Base-by-base conservation (phyloP, 2,888 invertebrate species). In the Junonia oenone region DNA sequence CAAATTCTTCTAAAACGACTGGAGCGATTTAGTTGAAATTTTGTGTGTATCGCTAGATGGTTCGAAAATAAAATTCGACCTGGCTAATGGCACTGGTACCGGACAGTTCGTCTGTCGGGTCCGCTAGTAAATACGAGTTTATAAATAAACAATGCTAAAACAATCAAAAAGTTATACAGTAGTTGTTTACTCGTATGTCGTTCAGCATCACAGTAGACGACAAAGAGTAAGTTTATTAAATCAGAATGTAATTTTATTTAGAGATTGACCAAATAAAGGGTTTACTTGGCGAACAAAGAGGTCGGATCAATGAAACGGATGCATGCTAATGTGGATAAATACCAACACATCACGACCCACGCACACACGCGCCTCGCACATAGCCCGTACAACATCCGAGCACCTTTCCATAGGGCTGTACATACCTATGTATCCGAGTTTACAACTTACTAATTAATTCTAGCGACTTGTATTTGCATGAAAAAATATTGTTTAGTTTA, bases 251-350 rank as follows among this genome's bases (percentile, higher is more conserved):
- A 53, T 31, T 22, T 26, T 45, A 29, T 40, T 45, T 62, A 61
- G 61, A 61, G 62, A 62, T 48, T 66, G 51, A 37, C 59, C 59
- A 67, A 69, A 67, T 67, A 75, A 78, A 76, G 72, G 78, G 68
- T 74, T 75, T 66, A 67, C 48, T 43, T 43, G 26, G 63, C 66
- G 73, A 77, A 83, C 81, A 81, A 83, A 82, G 79, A 79, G 78
- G 75, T 73, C 68, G 78, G 78, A 83, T 81, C 83, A 81, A 79
- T 84, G 80, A 75, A 77, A 77, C 80, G 80, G 81, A 83, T 83
- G 80, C 81, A 81, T 81, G 77, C 75, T 83, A 83, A 84, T 85
- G 81, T 80, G 82, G 79, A 82, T 83, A 83, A 83, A 84, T 81
- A 78, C 82, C 76, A 68, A 75, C 77, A 78, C 75, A 80, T 75